Evolutionary conservation across 2,113 vertebrate species (phyloP).

Genomic region (zebrafish (Danio rerio)): DNA sequence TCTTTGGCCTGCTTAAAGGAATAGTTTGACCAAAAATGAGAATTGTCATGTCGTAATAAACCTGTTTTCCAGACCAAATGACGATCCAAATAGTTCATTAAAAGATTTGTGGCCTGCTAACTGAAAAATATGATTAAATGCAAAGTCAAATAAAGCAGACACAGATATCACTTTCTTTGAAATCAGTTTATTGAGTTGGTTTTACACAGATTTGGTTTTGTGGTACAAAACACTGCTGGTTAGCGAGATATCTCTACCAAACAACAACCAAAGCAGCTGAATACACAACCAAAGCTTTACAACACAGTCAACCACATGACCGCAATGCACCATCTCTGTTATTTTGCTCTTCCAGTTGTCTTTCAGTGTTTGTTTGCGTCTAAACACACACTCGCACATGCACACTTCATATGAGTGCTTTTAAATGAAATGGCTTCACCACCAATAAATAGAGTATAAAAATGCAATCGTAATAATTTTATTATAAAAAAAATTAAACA

Average conservation of each 20-base stretch:
- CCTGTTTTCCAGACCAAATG: not conserved
- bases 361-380: slow-evolving; percentile 48
- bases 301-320: slow-evolving; percentile 64
- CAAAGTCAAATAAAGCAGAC: not conserved
- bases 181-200: slow-evolving; percentile 77
- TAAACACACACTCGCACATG: slow-evolving; percentile 52
- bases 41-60: not conserved
- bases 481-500: slow-evolving; percentile 82
- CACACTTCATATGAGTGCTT: slow-evolving; percentile 61
- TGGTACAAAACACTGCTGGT: slow-evolving; percentile 58
- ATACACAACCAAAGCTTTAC: slow-evolving; percentile 49
- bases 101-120: not conserved
- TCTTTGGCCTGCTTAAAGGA: slow-evolving; percentile 1
- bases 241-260: slow-evolving; percentile 47
- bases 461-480: slow-evolving; percentile 90
- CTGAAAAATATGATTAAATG: not conserved
- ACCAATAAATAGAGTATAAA: slow-evolving; percentile 98
- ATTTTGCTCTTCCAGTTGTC: slow-evolving; percentile 41
- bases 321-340: slow-evolving; percentile 46
- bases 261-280: slow-evolving; percentile 68
- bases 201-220: slow-evolving; percentile 72
- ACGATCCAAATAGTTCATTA: not conserved
- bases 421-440: slow-evolving; percentile 89
- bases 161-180: slow-evolving; percentile 53
- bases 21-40: not conserved